These are phyloP conservation scores for Malacoctenus gilli DNA, from an alignment of 2,797 vertebrate genomes.

Conservation along the genomic window DNA sequence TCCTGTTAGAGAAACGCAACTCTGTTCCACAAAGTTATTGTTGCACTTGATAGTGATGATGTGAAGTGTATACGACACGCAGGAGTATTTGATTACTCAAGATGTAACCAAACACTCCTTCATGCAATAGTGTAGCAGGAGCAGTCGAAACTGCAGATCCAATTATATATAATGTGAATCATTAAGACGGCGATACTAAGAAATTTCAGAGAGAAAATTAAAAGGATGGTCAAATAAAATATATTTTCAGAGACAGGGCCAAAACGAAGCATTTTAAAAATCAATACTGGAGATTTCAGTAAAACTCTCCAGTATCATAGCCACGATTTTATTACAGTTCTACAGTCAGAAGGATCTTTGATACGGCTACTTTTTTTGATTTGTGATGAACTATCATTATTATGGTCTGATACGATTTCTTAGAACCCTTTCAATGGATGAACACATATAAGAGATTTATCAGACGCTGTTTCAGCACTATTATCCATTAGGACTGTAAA, in stretches of 20 bases:
- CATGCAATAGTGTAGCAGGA: conserved; percentile 26
- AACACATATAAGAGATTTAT: conserved; percentile 49
- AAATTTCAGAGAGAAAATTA: conserved; percentile 31
- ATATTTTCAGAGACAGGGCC: conserved; percentile 48
- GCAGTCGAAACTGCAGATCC: conserved; percentile 19
- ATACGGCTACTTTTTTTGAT: conserved; percentile 64
- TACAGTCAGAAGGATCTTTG: conserved; percentile 70
- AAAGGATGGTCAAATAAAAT: conserved; percentile 60
- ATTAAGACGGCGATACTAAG: conserved; percentile 56
- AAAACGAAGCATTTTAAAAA: conserved; percentile 75
- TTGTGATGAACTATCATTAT: conserved; percentile 73
- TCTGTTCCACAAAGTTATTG: too few species aligned
- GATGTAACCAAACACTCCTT: conserved; percentile 6
- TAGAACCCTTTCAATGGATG: conserved; percentile 52
- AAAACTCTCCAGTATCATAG: conserved; percentile 65
- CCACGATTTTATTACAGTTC: conserved; percentile 70
- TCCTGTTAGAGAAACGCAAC: too few species aligned
- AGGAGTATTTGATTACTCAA: too few species aligned
- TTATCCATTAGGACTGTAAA: conserved; percentile 50
- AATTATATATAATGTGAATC: conserved; percentile 45
- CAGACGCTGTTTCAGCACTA: conserved; percentile 61
- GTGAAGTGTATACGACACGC: too few species aligned
- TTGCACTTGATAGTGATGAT: conserved; percentile 2
- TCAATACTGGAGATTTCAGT: conserved; percentile 78
- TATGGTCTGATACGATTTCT: conserved; percentile 60